phyloP scores from a whole-genome alignment of 2,888 invertebrate genomes.

The Diloba caeruleocephala region DNA sequence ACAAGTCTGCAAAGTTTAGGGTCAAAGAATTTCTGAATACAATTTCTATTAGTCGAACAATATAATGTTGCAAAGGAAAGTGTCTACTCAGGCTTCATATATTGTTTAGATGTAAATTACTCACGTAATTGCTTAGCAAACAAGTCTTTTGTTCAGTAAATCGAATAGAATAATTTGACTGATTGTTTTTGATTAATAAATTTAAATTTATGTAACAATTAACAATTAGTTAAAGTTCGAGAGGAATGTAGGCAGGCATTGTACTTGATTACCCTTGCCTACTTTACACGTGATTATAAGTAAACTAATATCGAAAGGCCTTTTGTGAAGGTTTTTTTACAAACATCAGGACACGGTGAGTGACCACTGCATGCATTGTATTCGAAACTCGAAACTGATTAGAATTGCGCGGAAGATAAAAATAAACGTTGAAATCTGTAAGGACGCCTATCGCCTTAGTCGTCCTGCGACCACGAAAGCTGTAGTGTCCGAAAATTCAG shows the following conservation, averaged over 20 bases:
- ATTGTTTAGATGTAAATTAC: conserved; percentile 6
- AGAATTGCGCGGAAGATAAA: too few relatives aligned
- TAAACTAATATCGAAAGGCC: too few relatives aligned
- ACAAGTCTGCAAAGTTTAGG: conserved; percentile 18
- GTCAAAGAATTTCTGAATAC: conserved; percentile 1
- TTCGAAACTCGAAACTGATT: too few relatives aligned
- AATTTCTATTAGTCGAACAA: neutral
- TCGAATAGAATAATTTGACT: neutral
- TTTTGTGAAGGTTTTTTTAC: conserved; percentile 6
- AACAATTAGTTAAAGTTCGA: neutral
- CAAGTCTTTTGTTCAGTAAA: neutral
- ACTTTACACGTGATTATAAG: neutral
- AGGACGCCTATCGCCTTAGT: too few relatives aligned
- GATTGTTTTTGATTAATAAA: neutral
- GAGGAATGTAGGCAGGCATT: neutral
- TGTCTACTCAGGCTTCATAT: conserved; percentile 1
- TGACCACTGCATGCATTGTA: too few relatives aligned
- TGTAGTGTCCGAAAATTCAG: too few relatives aligned
- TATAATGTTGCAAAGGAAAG: neutral
- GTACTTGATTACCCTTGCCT: neutral
- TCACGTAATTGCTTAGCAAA: conserved; percentile 2
- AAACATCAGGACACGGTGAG: too few relatives aligned
- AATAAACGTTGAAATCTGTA: too few relatives aligned
- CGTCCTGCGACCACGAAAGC: too few relatives aligned
- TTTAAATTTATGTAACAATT: too few relatives aligned